A percentile compares a stretch with the other conserved stretches of the same genome.
phyloP scores from a whole-genome alignment of 1,140 invertebrate genomes.

The Cepaea nemoralis region DNA sequence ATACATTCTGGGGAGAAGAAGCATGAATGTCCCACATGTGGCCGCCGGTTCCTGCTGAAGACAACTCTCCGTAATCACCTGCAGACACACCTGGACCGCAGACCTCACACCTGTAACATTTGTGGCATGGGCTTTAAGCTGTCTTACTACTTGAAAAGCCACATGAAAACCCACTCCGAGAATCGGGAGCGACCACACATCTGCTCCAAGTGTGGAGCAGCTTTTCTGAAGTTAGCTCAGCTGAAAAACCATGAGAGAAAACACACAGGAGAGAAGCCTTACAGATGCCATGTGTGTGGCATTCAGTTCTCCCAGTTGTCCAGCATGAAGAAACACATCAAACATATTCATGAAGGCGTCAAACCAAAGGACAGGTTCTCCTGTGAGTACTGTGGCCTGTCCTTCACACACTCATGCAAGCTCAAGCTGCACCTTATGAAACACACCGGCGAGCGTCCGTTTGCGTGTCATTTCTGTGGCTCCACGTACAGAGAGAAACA shows the following conservation, averaged over 20 bases:
- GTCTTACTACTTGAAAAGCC: slow-evolving; percentile 37
- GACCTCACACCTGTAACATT: slow-evolving; percentile 88
- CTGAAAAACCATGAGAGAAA: slow-evolving; percentile 38
- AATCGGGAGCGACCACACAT: slow-evolving; percentile 8
- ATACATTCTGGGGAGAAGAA: slow-evolving; percentile 72
- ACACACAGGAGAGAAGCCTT: slow-evolving; percentile 47
- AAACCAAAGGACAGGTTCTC: slow-evolving; percentile 29
- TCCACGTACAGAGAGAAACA: slow-evolving; percentile 28
- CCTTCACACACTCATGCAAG: slow-evolving; percentile 41
- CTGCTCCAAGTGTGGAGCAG: slow-evolving; percentile 73
- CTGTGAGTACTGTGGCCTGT: slow-evolving; percentile 38
- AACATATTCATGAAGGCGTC: slow-evolving; percentile 9
- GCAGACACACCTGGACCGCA: slow-evolving; percentile 81
- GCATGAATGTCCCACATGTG: slow-evolving; percentile 68
- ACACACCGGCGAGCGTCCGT: slow-evolving; percentile 41
- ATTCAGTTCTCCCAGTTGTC: slow-evolving; percentile 29
- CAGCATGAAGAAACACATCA: slow-evolving; percentile 13
- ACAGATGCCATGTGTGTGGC: slow-evolving; percentile 48
- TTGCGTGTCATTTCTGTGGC: slow-evolving; percentile 24
- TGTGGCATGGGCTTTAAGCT: slow-evolving; percentile 82
- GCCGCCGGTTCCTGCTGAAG: slow-evolving; percentile 86
- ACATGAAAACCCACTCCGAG: slow-evolving; percentile 28
- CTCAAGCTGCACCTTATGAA: slow-evolving; percentile 38
- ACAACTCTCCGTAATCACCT: slow-evolving; percentile 39
- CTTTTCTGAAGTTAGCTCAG: slow-evolving; percentile 92